Evolutionary conservation across 2,797 vertebrate genomes (phyloP), one percentile per base, ranked within the genome.

Genomic region (Percopsis omiscomaycus): DNA sequence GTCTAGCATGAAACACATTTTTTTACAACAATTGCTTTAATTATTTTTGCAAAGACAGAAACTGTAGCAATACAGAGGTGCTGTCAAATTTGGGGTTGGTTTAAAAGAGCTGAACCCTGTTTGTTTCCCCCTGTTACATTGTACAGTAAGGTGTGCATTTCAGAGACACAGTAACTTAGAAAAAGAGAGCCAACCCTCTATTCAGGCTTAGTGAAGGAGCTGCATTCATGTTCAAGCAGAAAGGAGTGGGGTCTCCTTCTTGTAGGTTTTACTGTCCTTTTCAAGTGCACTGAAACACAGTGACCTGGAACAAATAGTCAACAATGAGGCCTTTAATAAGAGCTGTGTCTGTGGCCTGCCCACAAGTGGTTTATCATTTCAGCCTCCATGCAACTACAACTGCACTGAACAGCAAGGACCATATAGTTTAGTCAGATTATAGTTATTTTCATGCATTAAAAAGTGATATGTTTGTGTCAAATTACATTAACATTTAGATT

Each of bases 271-370:
- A 78, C 64, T n/a, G n/a, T 74, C 77, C 66, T 73, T 87, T 91
- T 86, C 76, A 86, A 86, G 84, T 89, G 73, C 61, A 85, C 73
- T 77, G 83, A 84, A 85, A 87, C 84, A 89, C 87, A 90, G 83
- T 85, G 82, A 84, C 86, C 86, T 80, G 73, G 71, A 91, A 90
- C 85, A 90, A 88, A 90, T 79, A 80, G 81, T 86, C 81, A 83
- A 92, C 89, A 91, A 90, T 88, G 82, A 88, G 82, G 76, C 70
- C 89, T 90, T 92, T 92, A 91, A 89, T 82, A 88, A 76, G 75
- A 82, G 81, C 83, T 56, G 66, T 46, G 57, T 54, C 71, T 56
- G 66, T 61, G 77, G 61, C 73, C 67, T 58, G 74, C 74, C 74
- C 86, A 83, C 76, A 66, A 81, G 84, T 44, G 78, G 85, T 87